Conservation (phyloP, 2,113 vertebrate species). For the Hippocampus mohnikei region DNA sequence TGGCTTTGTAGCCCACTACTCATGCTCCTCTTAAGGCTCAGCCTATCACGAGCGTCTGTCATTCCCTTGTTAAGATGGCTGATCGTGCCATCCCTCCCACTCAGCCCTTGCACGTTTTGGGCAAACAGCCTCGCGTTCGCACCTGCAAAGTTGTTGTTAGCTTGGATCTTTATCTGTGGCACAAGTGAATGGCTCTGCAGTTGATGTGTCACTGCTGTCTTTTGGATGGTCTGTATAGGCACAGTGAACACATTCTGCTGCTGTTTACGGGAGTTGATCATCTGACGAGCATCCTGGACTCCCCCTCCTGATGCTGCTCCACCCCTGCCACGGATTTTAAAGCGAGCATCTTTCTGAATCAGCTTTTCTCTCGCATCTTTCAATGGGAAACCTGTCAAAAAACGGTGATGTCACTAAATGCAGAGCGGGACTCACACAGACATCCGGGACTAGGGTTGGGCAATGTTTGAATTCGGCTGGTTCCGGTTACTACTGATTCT, state of each 20-base stretch:
- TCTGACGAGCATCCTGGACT: conserved; percentile 88
- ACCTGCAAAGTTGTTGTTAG: conserved; percentile 32
- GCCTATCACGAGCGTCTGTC: conserved; percentile 88
- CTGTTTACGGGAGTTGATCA: conserved; percentile 91
- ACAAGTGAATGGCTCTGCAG: conserved; percentile 45
- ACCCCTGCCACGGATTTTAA: conserved; percentile 85
- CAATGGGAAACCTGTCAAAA: conserved; percentile 61
- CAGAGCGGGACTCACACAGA: neutral
- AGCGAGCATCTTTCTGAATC: conserved; percentile 87
- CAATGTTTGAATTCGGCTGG: neutral
- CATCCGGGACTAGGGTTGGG: no score
- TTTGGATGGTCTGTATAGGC: conserved; percentile 31
- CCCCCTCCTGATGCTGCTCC: conserved; percentile 36
- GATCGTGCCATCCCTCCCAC: conserved; percentile 40
- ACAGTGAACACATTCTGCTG: conserved; percentile 37
- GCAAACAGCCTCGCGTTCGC: conserved; percentile 50
- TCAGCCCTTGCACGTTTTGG: conserved; percentile 51
- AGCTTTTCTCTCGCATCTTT: conserved; percentile 94
- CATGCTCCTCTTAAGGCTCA: conserved; percentile 85
- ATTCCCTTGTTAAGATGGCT: conserved; percentile 73
- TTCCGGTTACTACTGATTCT: no score
- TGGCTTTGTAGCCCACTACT: conserved; percentile 64
- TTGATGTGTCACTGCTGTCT: conserved; percentile 36
- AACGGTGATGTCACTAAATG: neutral
- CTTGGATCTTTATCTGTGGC: conserved; percentile 68